A percentile compares a stretch with the other conserved stretches of the same genome.
Evolutionary conservation across 53 echinoderm and acorn worm genomes (phyloP).

Genomic region (Temnopleurus reevesii): DNA sequence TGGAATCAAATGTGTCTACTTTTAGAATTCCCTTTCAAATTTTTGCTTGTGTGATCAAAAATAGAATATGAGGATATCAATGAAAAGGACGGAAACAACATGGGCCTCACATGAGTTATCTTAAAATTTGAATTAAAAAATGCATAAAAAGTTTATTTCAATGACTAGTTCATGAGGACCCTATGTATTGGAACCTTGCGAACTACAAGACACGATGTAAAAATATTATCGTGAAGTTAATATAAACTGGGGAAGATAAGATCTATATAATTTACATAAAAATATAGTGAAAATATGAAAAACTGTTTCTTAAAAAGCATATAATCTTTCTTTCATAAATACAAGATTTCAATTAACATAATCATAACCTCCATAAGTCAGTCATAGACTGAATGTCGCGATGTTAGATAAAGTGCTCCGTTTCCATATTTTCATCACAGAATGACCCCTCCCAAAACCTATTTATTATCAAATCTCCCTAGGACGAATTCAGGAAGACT

Average conservation of each 20-base stretch:
- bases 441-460: not conserved
- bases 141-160: too few relatives aligned
- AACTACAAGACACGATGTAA: too few relatives aligned
- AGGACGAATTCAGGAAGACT: conserved; percentile 13
- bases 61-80: not conserved
- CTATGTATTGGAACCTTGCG: too few relatives aligned
- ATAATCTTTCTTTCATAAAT: not conserved
- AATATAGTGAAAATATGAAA: not conserved
- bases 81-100: not conserved
- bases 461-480: conserved; percentile 43
- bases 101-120: too few relatives aligned
- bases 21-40: too few relatives aligned
- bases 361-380: not conserved
- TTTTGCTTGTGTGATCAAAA: not conserved
- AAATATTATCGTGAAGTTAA: too few relatives aligned
- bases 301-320: not conserved
- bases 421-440: not conserved
- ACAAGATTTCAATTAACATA: not conserved
- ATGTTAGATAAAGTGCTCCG: not conserved
- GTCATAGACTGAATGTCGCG: not conserved
- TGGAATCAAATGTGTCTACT: not conserved
- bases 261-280: not conserved
- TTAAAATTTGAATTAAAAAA: too few relatives aligned
- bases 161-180: too few relatives aligned
- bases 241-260: conserved; percentile 11